Conservation (phyloP, 2,797 vertebrate genomes). For the Salmo trutta region DNA sequence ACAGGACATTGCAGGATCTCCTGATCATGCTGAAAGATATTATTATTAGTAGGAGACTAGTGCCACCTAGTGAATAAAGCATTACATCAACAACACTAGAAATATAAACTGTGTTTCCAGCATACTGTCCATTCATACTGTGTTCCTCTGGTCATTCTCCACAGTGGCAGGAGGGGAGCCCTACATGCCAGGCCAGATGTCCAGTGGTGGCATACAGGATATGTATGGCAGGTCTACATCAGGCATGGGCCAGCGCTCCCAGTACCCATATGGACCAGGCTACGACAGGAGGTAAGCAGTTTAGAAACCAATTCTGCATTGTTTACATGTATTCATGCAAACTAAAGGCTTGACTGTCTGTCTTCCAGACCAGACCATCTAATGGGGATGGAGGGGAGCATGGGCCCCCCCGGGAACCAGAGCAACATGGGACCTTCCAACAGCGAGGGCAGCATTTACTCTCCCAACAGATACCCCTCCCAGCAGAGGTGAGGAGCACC, state of each 20-base stretch:
- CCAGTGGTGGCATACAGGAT: constrained; percentile 89
- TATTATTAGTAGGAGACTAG: constrained; percentile 53
- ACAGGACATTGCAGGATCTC: background rate
- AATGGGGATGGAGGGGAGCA: constrained; percentile 79
- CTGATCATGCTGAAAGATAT: too few relatives aligned
- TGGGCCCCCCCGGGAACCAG: constrained; percentile 76
- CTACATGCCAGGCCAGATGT: constrained; percentile 91
- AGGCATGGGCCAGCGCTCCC: constrained; percentile 88
- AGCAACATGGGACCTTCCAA: constrained; percentile 80
- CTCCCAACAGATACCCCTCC: constrained; percentile 74
- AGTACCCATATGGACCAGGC: constrained; percentile 88
- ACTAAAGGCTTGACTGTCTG: background rate
- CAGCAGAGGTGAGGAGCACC: constrained; percentile 73
- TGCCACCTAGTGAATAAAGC: constrained; percentile 70
- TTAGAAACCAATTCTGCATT: background rate
- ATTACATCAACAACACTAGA: background rate
- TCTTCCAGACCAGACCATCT: constrained; percentile 78
- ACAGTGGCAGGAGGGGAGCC: constrained; percentile 91
- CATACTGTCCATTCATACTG: too few relatives aligned
- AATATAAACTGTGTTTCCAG: background rate
- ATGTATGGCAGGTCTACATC: constrained; percentile 88
- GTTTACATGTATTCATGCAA: background rate
- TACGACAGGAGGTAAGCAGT: constrained; percentile 90
- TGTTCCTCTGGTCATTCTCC: constrained; percentile 5
- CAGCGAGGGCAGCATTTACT: constrained; percentile 80